Evolutionary conservation across 1,140 invertebrate genomes (phyloP).

Genomic region (Lordiphosa collinella): DNA sequence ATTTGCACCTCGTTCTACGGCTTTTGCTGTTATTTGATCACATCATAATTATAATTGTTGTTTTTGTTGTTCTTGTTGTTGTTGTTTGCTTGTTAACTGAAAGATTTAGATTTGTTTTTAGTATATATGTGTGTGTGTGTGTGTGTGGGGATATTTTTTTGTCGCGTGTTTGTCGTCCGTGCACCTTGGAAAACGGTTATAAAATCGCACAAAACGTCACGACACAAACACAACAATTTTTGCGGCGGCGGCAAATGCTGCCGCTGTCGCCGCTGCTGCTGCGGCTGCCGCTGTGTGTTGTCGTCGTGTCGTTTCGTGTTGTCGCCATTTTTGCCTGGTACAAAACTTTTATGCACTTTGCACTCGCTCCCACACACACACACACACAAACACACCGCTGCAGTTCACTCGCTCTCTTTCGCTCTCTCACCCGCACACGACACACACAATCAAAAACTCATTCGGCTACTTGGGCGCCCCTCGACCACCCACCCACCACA

Average conservation of each 20-base stretch:
- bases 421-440: not conserved
- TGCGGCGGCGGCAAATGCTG: conserved; percentile 26
- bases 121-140: conserved; percentile 1
- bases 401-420: not conserved
- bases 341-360: conserved; percentile 67
- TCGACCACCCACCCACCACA: conserved; percentile 22
- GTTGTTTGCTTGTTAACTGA: conserved; percentile 15
- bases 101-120: conserved; percentile 5
- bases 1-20: conserved; percentile 10
- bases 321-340: conserved; percentile 69
- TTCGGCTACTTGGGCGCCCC: conserved; percentile 59
- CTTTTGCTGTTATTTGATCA: conserved; percentile 37
- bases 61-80: not conserved
- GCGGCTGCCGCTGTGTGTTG: conserved; percentile 16
- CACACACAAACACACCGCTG: too few relatives aligned
- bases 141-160: not conserved
- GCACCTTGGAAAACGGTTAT: conserved; percentile 63
- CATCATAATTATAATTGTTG: conserved; percentile 28
- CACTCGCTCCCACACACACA: conserved; percentile 50
- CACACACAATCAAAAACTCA: conserved; percentile 66
- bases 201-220: conserved; percentile 53
- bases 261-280: conserved; percentile 23
- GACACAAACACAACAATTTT: conserved; percentile 20
- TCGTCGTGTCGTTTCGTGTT: conserved; percentile 32
- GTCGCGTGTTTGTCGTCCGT: conserved; percentile 24